Evolutionary conservation across 2,888 invertebrate genomes (phyloP).

Genomic region (Tetragonisca angustula): DNA sequence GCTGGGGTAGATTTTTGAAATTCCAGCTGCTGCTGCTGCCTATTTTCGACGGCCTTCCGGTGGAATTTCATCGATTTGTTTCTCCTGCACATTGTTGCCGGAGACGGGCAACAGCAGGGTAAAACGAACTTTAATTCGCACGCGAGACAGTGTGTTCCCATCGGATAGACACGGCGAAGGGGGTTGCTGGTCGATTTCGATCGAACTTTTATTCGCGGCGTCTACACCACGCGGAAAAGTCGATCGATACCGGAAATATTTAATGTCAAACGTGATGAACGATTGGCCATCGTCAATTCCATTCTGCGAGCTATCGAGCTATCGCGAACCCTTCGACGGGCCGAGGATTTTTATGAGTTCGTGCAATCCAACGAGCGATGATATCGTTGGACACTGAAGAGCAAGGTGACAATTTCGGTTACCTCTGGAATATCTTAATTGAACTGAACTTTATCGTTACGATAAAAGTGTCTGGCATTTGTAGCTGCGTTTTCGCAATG

Average conservation of each 20-base stretch:
- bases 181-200: not conserved
- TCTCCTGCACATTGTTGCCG: conserved; percentile 8
- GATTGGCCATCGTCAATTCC: not conserved
- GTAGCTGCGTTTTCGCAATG: too few relatives aligned
- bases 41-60: conserved; percentile 64
- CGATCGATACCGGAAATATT: conserved; percentile 1
- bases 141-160: not conserved
- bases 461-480: too few relatives aligned
- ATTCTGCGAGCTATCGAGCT: not conserved
- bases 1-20: conserved; percentile 71
- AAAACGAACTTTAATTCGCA: conserved; percentile 4
- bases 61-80: conserved; percentile 54
- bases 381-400: too few relatives aligned
- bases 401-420: too few relatives aligned
- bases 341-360: not conserved
- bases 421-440: too few relatives aligned
- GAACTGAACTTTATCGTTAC: too few relatives aligned
- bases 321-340: not conserved
- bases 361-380: too few relatives aligned
- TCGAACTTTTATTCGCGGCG: not conserved
- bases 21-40: conserved; percentile 62
- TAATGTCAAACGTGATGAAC: not conserved
- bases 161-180: not conserved
- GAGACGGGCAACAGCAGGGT: not conserved
- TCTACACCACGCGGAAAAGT: not conserved